Evolutionary conservation across 2,113 vertebrate genomes (phyloP).

Genomic region (Hassar affinis): DNA sequence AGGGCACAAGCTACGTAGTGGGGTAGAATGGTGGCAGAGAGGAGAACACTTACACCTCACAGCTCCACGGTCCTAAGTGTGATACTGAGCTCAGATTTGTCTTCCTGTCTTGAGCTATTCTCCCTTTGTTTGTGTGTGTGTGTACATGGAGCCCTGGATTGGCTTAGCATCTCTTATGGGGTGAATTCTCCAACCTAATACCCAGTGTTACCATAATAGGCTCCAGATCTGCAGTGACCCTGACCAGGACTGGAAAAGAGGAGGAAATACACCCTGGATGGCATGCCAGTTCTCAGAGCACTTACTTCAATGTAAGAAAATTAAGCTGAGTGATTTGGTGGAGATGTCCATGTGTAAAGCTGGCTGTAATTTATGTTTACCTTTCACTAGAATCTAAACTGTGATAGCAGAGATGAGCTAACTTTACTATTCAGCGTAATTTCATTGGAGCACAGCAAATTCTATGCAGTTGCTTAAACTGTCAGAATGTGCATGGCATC

Average conservation of each 20-base stretch:
- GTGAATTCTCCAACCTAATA: background rate
- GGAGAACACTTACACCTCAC: background rate
- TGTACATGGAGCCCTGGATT: background rate
- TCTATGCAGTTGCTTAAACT: background rate
- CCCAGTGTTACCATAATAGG: background rate
- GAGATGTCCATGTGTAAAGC: background rate
- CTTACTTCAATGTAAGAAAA: background rate
- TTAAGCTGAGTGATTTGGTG: background rate
- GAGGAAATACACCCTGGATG: background rate
- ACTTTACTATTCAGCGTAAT: background rate
- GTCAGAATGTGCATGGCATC: background rate
- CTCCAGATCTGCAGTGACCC: background rate
- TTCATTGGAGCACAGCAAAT: background rate
- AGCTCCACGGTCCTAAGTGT: background rate
- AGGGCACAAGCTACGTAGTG: background rate
- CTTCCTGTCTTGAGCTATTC: background rate
- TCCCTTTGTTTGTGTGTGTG: background rate
- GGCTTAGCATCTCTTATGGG: background rate
- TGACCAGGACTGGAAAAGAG: background rate
- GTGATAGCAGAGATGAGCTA: background rate
- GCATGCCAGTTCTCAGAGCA: background rate
- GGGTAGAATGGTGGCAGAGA: background rate
- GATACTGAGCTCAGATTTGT: background rate
- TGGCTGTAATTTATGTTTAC: background rate
- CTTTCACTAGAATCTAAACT: background rate